Evolutionary conservation across 2,797 vertebrate species (phyloP).

Genomic region (Gymnopithys bicolor): DNA sequence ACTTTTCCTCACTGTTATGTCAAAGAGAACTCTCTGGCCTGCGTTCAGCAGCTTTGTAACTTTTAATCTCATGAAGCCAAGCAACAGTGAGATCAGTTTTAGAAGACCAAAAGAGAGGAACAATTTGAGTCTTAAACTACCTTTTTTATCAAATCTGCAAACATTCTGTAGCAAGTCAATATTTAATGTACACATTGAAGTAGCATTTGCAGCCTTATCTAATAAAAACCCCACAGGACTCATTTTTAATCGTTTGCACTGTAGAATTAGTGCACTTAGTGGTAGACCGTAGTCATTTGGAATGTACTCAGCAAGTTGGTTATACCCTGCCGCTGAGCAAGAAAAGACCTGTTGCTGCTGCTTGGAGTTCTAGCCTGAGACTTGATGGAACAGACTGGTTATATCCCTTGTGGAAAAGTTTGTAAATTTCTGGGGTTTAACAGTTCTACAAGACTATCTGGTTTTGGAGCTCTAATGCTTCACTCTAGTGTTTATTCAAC

Average conservation of each 20-base stretch:
- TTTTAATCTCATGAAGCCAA: background rate
- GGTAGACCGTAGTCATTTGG: background rate
- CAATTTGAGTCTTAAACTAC: background rate
- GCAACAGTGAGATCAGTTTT: background rate
- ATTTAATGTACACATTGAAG: background rate
- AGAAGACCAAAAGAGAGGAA: background rate
- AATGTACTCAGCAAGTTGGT: background rate
- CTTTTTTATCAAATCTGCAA: background rate
- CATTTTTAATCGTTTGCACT: background rate
- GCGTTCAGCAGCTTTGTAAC: background rate
- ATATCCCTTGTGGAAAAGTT: background rate
- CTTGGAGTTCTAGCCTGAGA: background rate
- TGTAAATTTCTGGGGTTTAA: background rate
- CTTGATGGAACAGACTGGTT: background rate
- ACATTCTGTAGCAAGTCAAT: background rate
- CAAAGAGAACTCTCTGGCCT: background rate
- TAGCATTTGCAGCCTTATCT: background rate
- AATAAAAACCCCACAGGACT: background rate
- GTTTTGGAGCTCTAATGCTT: background rate
- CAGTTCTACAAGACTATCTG: rapidly evolving
- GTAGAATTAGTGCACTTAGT: background rate
- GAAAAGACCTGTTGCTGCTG: background rate
- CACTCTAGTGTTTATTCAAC: background rate
- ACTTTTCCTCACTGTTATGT: background rate
- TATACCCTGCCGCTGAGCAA: background rate